Percentiles rank a stretch among this genome's conserved stretches.
Evolutionary conservation across 1,140 invertebrate species (phyloP).

Genomic region (Capitella teleta): DNA sequence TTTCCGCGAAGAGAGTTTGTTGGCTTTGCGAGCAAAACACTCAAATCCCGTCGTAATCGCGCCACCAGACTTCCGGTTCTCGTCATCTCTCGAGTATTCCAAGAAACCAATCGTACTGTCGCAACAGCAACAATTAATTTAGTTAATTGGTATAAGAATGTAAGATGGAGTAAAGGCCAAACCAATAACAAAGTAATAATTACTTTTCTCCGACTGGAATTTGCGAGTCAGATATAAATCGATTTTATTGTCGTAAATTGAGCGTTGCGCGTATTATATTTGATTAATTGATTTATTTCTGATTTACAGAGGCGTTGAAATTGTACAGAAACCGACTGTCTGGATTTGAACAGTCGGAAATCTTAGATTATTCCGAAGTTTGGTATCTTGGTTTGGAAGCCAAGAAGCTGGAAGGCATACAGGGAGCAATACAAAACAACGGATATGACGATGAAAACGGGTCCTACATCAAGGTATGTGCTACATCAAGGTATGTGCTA

Average conservation of each 20-base stretch:
- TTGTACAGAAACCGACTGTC: conserved; percentile 30
- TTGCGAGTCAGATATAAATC: not conserved
- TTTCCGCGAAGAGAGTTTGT: too few relatives aligned
- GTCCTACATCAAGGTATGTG: conserved; percentile 35
- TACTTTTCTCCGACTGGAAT: not conserved
- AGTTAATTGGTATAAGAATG: not conserved
- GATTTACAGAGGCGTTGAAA: conserved; percentile 33
- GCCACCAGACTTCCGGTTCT: too few relatives aligned
- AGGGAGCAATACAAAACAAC: conserved; percentile 15
- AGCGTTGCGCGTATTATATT: not conserved
- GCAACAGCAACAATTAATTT: not conserved
- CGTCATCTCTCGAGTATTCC: too few relatives aligned
- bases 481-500: conserved; percentile 37
- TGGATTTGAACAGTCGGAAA: conserved; percentile 37
- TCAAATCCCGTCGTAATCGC: too few relatives aligned
- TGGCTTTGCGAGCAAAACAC: too few relatives aligned
- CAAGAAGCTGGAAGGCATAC: conserved; percentile 21
- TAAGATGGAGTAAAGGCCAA: not conserved
- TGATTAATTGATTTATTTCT: not conserved
- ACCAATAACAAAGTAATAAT: not conserved
- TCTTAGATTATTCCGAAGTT: conserved; percentile 36
- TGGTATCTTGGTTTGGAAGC: conserved; percentile 38
- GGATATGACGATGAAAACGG: conserved; percentile 42
- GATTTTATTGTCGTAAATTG: not conserved
- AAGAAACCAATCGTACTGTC: too few relatives aligned